A percentile compares a stretch with the other conserved stretches of the same genome.
phyloP scores from a whole-genome alignment of 2,797 vertebrate species.

The Parauchenoglanis ngamensis region DNA sequence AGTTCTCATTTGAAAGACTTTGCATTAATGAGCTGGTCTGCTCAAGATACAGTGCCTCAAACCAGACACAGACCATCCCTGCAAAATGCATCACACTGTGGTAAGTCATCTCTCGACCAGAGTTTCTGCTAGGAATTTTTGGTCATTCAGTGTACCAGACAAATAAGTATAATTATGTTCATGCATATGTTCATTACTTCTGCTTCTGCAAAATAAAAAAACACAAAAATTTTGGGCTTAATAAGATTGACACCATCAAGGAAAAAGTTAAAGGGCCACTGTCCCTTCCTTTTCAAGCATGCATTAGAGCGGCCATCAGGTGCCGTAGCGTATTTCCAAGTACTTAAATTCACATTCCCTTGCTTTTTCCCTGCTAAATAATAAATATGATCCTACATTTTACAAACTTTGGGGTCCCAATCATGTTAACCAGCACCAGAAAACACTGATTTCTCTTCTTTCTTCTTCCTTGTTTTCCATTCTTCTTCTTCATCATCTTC shows the following conservation, averaged over 20 bases:
- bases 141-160: not conserved
- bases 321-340: too few species aligned
- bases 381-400: too few species aligned
- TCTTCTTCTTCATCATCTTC: too few species aligned
- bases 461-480: too few species aligned
- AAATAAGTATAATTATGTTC: not conserved
- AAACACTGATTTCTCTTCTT: too few species aligned
- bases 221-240: not conserved
- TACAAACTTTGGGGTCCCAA: too few species aligned
- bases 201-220: not conserved
- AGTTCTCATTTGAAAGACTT: conserved; percentile 50
- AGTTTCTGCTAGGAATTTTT: not conserved
- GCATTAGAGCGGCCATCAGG: too few species aligned
- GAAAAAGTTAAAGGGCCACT: not conserved
- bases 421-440: too few species aligned
- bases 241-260: not conserved
- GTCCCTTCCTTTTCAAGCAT: too few species aligned
- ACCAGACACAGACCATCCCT: conserved; percentile 26
- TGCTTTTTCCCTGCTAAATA: too few species aligned
- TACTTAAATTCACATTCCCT: too few species aligned
- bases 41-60: conserved; percentile 11
- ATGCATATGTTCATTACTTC: not conserved
- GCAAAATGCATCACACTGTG: not conserved
- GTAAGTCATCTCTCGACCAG: not conserved
- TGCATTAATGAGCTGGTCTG: conserved; percentile 40